Conservation (phyloP, 1,140 invertebrate genomes). For the Drosophila mojavensis region DNA sequence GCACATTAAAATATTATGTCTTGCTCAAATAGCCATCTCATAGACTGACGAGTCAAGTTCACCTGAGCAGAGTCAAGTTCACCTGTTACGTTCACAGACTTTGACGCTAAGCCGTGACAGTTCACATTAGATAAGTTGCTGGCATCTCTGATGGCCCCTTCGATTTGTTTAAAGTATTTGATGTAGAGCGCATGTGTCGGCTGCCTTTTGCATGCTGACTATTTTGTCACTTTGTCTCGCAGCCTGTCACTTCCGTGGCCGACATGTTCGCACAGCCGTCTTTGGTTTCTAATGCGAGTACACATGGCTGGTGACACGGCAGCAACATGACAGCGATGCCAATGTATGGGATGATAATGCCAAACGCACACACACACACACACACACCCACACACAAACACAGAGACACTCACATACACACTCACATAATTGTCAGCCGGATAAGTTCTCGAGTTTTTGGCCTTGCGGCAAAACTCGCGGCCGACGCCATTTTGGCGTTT, state of each 20-base stretch:
- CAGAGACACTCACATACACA: constrained; percentile 18
- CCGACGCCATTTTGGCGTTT: constrained; percentile 66
- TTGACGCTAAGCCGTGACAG: neutral
- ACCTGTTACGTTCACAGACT: neutral
- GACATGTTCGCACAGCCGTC: constrained; percentile 71
- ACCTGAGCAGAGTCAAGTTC: neutral
- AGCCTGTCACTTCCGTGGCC: constrained; percentile 46
- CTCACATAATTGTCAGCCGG: constrained; percentile 13
- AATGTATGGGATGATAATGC: constrained; percentile 25
- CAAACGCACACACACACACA: constrained; percentile 38
- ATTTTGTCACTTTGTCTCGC: constrained; percentile 54
- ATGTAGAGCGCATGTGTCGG: constrained; percentile 42
- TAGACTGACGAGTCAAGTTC: neutral
- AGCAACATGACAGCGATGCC: neutral
- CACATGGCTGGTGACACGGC: constrained; percentile 9
- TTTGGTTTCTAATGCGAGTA: constrained; percentile 38
- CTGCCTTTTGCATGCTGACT: constrained; percentile 39
- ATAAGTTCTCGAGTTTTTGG: constrained; percentile 50
- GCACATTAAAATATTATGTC: too few relatives aligned
- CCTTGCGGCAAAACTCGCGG: constrained; percentile 37
- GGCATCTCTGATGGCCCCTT: constrained; percentile 33
- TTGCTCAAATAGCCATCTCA: too few relatives aligned
- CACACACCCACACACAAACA: constrained; percentile 32
- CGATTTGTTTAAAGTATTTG: constrained; percentile 80
- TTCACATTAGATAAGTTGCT: neutral